Percentiles rank a stretch among this genome's conserved stretches.
Conservation (phyloP, 1,140 invertebrate genomes). For the Saccostrea cuccullata region DNA sequence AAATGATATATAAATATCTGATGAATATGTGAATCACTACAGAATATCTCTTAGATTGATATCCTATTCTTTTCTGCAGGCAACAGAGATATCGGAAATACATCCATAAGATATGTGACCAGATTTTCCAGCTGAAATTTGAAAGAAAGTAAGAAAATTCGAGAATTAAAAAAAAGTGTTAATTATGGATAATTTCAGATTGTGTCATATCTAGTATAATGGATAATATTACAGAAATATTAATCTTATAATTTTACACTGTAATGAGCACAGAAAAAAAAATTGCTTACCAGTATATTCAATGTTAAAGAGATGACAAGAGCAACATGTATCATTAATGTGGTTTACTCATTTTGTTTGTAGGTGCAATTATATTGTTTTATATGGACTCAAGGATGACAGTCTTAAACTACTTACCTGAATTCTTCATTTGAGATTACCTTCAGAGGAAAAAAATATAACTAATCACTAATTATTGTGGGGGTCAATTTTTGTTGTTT, state of each 20-base stretch:
- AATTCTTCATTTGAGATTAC: background rate
- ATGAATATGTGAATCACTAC: too few species aligned
- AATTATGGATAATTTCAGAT: too few species aligned
- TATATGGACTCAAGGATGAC: constrained; percentile 70
- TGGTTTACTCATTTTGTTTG: constrained; percentile 40
- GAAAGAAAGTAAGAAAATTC: constrained; percentile 64
- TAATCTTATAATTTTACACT: too few species aligned
- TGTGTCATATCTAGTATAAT: too few species aligned
- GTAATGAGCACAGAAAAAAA: too few species aligned
- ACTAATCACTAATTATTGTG: background rate
- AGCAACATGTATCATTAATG: background rate
- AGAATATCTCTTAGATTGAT: background rate
- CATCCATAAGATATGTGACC: constrained; percentile 65
- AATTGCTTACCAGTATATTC: too few species aligned
- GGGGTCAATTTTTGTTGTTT: too few species aligned
- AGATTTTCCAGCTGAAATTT: constrained; percentile 66
- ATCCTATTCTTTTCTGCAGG: constrained; percentile 56
- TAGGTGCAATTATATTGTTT: constrained; percentile 63
- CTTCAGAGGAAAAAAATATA: background rate
- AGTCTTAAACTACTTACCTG: constrained; percentile 64
- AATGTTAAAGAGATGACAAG: too few species aligned
- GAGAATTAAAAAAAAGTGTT: background rate
- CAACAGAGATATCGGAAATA: constrained; percentile 65
- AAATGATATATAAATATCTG: too few species aligned
- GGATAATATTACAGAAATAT: too few species aligned